phyloP scores from a whole-genome alignment of 2,888 invertebrate species.

The Chrysina gloriosa region DNA sequence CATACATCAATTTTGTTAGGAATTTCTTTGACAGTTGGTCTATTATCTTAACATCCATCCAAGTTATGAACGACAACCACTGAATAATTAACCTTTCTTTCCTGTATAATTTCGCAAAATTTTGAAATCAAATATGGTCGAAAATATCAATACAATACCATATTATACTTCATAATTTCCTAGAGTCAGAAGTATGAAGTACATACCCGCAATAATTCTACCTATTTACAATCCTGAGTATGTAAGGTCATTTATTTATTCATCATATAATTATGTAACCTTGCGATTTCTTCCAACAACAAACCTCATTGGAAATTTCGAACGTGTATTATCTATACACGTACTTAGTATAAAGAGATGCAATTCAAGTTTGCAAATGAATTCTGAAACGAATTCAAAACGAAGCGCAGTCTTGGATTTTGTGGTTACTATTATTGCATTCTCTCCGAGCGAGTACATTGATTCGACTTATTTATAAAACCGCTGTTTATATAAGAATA shows the following conservation, averaged over 20 bases:
- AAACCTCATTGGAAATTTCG: constrained; percentile 1
- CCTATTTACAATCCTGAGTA: neutral
- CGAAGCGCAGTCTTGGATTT: neutral
- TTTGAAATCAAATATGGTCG: neutral
- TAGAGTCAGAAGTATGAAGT: no score
- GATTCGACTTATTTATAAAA: constrained; percentile 2
- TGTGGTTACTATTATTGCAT: neutral
- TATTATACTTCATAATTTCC: neutral
- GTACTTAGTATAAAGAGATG: no score
- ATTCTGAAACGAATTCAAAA: no score
- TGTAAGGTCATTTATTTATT: constrained; percentile 26
- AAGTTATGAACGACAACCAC: no score
- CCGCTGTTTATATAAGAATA: constrained; percentile 27
- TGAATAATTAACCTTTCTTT: no score
- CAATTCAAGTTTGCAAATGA: constrained; percentile 15
- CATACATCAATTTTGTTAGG: no score
- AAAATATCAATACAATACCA: neutral
- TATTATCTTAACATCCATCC: no score
- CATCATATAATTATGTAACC: constrained; percentile 18
- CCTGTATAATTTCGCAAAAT: neutral
- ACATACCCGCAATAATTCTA: no score
- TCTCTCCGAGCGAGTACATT: neutral
- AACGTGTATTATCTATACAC: no score
- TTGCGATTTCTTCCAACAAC: constrained; percentile 1
- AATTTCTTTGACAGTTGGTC: no score